Base-by-base conservation (phyloP, 2,113 vertebrate species). In the Gallinago media region DNA sequence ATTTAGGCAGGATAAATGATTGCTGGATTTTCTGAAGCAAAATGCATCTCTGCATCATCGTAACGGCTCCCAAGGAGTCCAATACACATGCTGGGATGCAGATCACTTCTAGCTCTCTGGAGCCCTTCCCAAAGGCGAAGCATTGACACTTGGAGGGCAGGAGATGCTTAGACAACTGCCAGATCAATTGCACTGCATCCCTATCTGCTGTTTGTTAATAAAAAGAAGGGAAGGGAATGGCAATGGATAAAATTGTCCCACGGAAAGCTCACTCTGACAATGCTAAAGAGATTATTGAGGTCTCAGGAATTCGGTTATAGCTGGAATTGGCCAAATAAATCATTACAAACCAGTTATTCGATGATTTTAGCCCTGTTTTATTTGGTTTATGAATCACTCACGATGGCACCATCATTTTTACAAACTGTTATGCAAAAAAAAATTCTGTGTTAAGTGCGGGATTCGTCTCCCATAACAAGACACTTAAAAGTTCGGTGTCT, bases 211-310 rank as follows among this genome's bases (percentile, higher is more conserved):
- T 49, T 5, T 40, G 27, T 6, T 42, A 58, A n/a, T 62, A 13
- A 47, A 85, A 87, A 26, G 61, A 14, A 12, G 19, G 40, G 52
- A 42, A 10, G 52, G 32, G 63, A 52, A 11, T 0, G 7, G 47
- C 22, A 0, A 2, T 0, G 4, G 67, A 7, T 5, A 12, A 14
- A 84, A 16, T 6, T 7, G 49, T 38, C 44, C 2, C 55, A 3
- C 0, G 4, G 54, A 3, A 50, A 59, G 38, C 65, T 62, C 29
- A 9, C 10, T 44, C 88, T 11, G 73, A 85, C 50, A 11, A 87
- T 91, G 85, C 83, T 91, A 90, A 95, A 72, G 82, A 85, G 93
- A 92, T 95, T 80, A 92, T 44, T 3, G 8, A 74, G 77, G 78
- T 67, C 36, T 56, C 80, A 66, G 87, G 72, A 88, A 94, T 88